phyloP scores from a whole-genome alignment of 2,797 vertebrate species.

The Chiroxiphia lanceolata region DNA sequence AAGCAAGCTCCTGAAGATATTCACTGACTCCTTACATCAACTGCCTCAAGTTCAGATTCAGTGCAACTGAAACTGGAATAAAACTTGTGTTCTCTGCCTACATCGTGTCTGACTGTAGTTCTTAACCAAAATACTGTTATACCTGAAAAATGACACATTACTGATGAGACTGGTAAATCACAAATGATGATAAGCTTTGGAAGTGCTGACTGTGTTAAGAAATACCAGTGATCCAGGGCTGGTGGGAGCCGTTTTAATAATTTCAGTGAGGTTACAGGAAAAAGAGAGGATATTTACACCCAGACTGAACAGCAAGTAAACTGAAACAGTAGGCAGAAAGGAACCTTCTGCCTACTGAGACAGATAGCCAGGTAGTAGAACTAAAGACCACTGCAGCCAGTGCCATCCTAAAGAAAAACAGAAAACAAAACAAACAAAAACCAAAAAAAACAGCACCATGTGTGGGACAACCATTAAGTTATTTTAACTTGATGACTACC shows the following conservation, averaged over 20 bases:
- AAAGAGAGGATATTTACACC: neutral
- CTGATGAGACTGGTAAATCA: neutral
- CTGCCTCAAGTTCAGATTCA: neutral
- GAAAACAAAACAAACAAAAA: neutral
- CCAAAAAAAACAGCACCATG: neutral
- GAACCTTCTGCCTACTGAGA: neutral
- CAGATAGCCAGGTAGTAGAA: neutral
- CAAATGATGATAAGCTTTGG: neutral
- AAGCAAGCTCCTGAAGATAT: neutral
- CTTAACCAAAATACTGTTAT: neutral
- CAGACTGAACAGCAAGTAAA: neutral
- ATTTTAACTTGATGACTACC: neutral
- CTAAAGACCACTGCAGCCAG: neutral
- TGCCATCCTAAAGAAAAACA: neutral
- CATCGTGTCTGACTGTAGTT: neutral
- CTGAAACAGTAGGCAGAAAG: neutral
- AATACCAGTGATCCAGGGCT: neutral
- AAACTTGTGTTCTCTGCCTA: neutral
- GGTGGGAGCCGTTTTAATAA: neutral
- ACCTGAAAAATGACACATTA: neutral
- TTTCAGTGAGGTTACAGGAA: neutral
- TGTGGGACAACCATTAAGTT: neutral
- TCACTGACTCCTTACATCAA: neutral
- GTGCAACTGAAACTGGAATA: neutral
- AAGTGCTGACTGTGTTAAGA: neutral